Evolutionary conservation across 1,140 invertebrate species (phyloP).

Genomic region (Stenopsyche tienmushanensis): DNA sequence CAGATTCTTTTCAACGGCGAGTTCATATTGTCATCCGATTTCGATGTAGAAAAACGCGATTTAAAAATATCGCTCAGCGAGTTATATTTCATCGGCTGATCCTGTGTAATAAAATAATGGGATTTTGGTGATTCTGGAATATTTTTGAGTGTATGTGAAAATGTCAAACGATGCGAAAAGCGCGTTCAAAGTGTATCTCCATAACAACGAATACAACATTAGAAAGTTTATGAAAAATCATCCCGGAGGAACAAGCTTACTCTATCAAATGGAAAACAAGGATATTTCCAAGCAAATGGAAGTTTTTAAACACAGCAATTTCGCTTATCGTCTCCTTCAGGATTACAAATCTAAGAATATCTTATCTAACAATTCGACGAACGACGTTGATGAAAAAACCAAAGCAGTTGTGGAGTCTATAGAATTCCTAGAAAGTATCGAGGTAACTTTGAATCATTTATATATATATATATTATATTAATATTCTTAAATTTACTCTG

Average conservation of each 20-base stretch:
- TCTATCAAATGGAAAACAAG: constrained; percentile 55
- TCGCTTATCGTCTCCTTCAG: constrained; percentile 63
- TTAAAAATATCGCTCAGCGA: too few species aligned
- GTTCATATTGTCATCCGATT: too few species aligned
- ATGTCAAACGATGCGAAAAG: constrained; percentile 16
- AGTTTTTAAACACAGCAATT: constrained; percentile 58
- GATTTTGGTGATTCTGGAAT: too few species aligned
- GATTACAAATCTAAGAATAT: constrained; percentile 51
- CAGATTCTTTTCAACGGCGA: too few species aligned
- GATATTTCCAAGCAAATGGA: constrained; percentile 56
- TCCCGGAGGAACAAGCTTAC: constrained; percentile 62
- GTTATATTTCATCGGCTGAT: too few species aligned
- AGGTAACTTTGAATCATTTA: background rate
- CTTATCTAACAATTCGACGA: background rate
- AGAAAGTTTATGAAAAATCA: constrained; percentile 60
- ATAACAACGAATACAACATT: constrained; percentile 57
- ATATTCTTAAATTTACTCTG: too few species aligned
- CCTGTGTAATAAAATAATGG: too few species aligned
- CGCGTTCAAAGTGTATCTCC: constrained; percentile 45
- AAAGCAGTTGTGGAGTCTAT: background rate
- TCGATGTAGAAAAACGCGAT: too few species aligned
- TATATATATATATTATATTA: too few species aligned
- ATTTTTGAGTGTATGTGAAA: too few species aligned
- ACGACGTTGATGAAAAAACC: background rate
- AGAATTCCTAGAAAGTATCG: background rate